A percentile compares a stretch with the other conserved stretches of the same genome.
phyloP scores from a whole-genome alignment of 2,113 vertebrate species.

The Desmodus rotundus region DNA sequence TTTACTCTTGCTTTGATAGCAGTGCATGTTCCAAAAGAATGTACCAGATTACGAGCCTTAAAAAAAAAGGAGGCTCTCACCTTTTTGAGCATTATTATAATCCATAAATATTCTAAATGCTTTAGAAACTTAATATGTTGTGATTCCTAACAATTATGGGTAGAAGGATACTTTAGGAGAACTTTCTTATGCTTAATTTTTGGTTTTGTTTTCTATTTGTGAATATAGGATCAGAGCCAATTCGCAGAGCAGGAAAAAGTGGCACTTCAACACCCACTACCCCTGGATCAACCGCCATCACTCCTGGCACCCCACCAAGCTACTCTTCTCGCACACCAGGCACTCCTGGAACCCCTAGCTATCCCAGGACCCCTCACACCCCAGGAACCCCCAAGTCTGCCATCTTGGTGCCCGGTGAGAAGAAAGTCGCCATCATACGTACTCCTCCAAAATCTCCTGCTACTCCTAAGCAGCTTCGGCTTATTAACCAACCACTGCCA shows the following conservation, averaged over 20 bases:
- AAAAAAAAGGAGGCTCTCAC: not conserved
- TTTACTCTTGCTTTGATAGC: not conserved
- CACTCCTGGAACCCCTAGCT: slow-evolving; percentile 89
- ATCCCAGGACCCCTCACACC: slow-evolving; percentile 92
- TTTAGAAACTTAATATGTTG: not conserved
- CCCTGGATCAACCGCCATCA: slow-evolving; percentile 92
- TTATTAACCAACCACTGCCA: slow-evolving; percentile 93
- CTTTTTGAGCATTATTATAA: not conserved
- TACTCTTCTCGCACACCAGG: slow-evolving; percentile 95
- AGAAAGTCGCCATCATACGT: slow-evolving; percentile 95
- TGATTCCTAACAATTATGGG: not conserved
- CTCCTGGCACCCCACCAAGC: slow-evolving; percentile 93
- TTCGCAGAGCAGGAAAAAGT: slow-evolving; percentile 91
- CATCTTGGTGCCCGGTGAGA: slow-evolving; percentile 92
- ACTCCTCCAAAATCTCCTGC: slow-evolving; percentile 96
- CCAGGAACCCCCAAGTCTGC: slow-evolving; percentile 95
- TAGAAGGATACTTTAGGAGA: not conserved
- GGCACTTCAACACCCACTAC: slow-evolving; percentile 94
- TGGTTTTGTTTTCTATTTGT: not conserved
- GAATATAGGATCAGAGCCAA: slow-evolving; percentile 87
- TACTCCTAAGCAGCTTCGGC: slow-evolving; percentile 91
- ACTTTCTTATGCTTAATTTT: not conserved
- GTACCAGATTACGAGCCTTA: not conserved
- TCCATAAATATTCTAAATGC: not conserved
- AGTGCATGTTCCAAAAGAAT: not conserved